Percentiles rank a stretch among this genome's conserved stretches.
phyloP scores from a whole-genome alignment of 2,888 invertebrate species.

The Gymnocheta viridis region DNA sequence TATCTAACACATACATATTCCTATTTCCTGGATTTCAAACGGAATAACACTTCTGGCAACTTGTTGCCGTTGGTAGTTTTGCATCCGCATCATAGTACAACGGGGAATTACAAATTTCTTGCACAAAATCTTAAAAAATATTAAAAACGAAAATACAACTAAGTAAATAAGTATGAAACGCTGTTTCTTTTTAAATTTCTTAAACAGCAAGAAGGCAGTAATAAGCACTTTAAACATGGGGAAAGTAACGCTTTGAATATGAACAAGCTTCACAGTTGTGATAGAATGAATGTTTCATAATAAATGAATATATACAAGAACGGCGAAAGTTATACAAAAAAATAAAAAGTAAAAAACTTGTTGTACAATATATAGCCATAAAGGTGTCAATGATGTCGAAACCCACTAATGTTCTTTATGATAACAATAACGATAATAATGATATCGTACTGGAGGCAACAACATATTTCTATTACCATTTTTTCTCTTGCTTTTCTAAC shows the following conservation, averaged over 20 bases:
- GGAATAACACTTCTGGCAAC: not conserved
- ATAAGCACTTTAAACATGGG: not conserved
- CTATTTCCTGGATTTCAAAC: constrained; percentile 2
- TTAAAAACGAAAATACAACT: not conserved
- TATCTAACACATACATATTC: not conserved
- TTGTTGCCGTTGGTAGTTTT: constrained; percentile 17
- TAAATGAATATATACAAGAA: not conserved
- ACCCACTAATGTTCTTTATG: constrained; percentile 55
- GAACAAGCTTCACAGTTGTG: not conserved
- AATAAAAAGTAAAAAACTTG: too few species aligned
- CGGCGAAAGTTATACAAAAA: not conserved
- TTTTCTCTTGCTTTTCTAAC: not conserved
- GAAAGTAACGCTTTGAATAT: constrained; percentile 17
- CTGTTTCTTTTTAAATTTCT: constrained; percentile 12
- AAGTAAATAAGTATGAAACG: not conserved
- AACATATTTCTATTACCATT: constrained; percentile 28
- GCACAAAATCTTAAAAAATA: not conserved
- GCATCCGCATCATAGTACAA: not conserved
- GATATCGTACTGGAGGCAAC: constrained; percentile 63
- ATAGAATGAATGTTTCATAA: constrained; percentile 13
- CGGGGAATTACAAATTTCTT: constrained; percentile 20
- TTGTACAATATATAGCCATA: constrained; percentile 58
- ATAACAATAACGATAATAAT: constrained; percentile 65
- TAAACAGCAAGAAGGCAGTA: constrained; percentile 24
- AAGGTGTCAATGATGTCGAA: constrained; percentile 69